Evolutionary conservation across 1,140 invertebrate species (phyloP), one percentile per base, ranked within the genome.

Genomic region (Aphaenogaster rudis): DNA sequence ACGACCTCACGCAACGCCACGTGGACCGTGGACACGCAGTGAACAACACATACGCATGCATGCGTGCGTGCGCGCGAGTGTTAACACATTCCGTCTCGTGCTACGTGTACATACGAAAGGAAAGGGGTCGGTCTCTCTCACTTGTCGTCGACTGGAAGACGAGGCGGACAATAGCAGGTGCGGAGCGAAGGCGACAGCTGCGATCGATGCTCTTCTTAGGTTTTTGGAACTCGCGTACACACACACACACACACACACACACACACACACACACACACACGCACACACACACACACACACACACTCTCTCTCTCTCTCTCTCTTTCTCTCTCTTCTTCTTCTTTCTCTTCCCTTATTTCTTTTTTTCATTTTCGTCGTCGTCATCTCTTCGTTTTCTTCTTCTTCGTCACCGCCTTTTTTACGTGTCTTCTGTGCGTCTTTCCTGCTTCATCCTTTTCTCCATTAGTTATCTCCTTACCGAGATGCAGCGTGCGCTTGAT

Each of bases 161-260:
- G 92, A 92, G 72, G 91, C 92, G 92, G 93, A 93, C 93, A 94
- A 95, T 94, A 94, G 94, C 94, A 95, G 95, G 94, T 95, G 94
- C 94, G 86, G 87, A 93, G 92, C 93, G 93, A 93, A 92, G 88
- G 67, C 91, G 93, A 93, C 94, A 95, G 95, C 95, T 95, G 95
- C 93, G 93, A 94, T 94, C 94, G 92, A 94, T 94, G 92, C 90
- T 94, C 91, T 92, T 94, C 93, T 91, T 91, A 93, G 92, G 92
- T 94, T 94, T 95, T 93, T 92, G 91, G 91, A 94, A 91, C 91
- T 93, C 85, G 67, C 89, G 71, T 71, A 39, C 63, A 36, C 61
- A 21, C 21, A 21, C 21, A 21, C 21, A 21, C 21, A 21, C 21
- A 21, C 21, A 21, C 21, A 21, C 21, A 21, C 21, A 21, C n/a